phyloP scores from a whole-genome alignment of 1,140 invertebrate species.

The Trinorchestia longiramus region DNA sequence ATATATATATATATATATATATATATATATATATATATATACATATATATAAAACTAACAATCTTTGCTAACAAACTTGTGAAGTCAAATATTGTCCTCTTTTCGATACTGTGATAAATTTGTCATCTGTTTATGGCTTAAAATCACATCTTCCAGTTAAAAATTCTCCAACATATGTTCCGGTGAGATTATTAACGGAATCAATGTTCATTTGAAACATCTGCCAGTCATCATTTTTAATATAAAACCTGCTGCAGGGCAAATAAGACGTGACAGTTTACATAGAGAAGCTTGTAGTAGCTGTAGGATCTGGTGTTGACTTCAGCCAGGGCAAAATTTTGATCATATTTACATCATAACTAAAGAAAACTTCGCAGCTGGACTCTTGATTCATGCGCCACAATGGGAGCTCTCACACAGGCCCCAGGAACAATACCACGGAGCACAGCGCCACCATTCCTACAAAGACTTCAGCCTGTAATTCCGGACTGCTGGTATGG shows the following conservation, averaged over 20 bases:
- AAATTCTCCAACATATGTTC: no score
- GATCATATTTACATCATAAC: neutral
- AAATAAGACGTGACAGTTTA: neutral
- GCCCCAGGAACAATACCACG: neutral
- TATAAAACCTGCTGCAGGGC: neutral
- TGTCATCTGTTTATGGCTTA: no score
- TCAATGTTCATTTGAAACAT: neutral
- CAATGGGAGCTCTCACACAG: neutral
- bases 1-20: no score
- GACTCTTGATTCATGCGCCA: neutral
- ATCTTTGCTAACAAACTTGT: no score
- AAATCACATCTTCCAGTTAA: no score
- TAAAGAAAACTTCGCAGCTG: neutral
- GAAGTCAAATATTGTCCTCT: no score
- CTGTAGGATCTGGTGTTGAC: neutral
- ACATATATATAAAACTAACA: no score
- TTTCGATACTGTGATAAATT: no score
- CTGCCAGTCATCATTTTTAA: no score
- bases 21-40: no score
- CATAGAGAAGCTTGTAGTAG: neutral
- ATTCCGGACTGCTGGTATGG: neutral
- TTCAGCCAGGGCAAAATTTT: neutral
- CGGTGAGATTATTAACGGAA: neutral
- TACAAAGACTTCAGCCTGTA: neutral
- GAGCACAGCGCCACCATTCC: neutral